A percentile compares a stretch with the other conserved stretches of the same genome.
Evolutionary conservation across 2,797 vertebrate genomes (phyloP).

Genomic region (Danionella dracula): DNA sequence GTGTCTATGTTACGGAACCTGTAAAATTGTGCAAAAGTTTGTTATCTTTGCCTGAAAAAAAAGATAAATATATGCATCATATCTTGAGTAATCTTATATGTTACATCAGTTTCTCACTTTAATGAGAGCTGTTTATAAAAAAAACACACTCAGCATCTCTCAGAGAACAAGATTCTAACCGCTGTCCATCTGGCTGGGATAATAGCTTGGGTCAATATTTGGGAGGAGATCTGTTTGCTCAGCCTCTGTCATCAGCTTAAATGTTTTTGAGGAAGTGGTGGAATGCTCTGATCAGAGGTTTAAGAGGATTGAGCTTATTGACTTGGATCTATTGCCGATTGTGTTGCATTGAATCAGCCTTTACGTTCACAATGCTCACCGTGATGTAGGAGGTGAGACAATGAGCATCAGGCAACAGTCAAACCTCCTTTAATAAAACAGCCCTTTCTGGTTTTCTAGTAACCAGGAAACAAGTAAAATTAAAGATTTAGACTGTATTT

Average conservation of each 20-base stretch:
- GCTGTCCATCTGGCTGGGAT: constrained; percentile 19
- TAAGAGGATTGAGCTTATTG: constrained; percentile 45
- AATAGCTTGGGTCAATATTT: constrained; percentile 40
- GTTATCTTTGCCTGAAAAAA: no score
- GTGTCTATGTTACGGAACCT: no score
- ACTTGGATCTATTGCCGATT: constrained; percentile 38
- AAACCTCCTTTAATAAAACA: no score
- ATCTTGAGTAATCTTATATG: no score
- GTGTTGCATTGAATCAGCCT: constrained; percentile 26
- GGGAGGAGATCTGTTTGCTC: constrained; percentile 33
- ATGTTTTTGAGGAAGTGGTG: constrained; percentile 41
- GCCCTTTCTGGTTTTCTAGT: no score
- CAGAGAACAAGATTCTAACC: constrained; percentile 33
- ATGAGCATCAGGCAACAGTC: no score
- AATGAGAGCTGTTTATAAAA: neutral
- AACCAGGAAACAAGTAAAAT: no score
- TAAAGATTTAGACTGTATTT: no score
- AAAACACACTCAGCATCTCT: constrained; percentile 34
- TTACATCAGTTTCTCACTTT: no score
- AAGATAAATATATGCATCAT: no score
- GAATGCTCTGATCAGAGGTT: constrained; percentile 36
- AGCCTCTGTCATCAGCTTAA: constrained; percentile 39
- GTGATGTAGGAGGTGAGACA: constrained; percentile 16
- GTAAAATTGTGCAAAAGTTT: no score
- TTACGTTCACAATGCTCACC: constrained; percentile 12